These are phyloP conservation scores for Diarsia brunnea DNA, from an alignment of 2,888 invertebrate species.

Conservation along the genomic window DNA sequence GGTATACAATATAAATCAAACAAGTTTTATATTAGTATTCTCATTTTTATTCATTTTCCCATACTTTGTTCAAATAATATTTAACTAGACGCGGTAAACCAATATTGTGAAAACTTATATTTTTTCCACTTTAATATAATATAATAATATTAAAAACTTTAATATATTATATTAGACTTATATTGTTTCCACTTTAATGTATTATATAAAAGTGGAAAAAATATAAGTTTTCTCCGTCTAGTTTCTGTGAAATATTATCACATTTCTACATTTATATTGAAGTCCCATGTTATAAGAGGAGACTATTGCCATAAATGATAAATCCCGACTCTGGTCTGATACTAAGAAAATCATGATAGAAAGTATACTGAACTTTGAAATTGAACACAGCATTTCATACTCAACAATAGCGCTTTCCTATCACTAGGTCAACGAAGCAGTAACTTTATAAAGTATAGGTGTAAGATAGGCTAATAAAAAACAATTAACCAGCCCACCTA, in stretches of 20 bases:
- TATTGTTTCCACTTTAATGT: too few species aligned
- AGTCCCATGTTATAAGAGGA: background rate
- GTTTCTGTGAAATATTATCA: background rate
- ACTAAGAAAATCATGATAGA: background rate
- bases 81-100: too few species aligned
- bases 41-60: too few species aligned
- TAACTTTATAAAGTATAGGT: background rate
- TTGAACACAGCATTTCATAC: background rate
- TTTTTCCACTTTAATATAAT: too few species aligned
- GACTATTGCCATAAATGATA: background rate
- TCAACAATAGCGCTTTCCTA: background rate
- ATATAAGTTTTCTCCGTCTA: background rate
- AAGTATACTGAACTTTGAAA: background rate
- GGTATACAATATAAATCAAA: background rate
- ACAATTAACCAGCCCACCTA: conserved; percentile 10
- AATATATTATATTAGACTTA: background rate
- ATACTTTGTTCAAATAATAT: background rate
- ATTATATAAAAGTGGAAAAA: background rate
- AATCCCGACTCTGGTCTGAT: background rate
- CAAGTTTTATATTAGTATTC: background rate
- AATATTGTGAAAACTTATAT: too few species aligned
- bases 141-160: too few species aligned
- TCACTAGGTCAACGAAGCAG: background rate
- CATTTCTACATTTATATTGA: background rate
- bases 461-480: conserved; percentile 14